A percentile compares a stretch with the other conserved stretches of the same genome.
Conservation (phyloP, 2,797 vertebrate genomes). For the Philypnodon macrostomus region DNA sequence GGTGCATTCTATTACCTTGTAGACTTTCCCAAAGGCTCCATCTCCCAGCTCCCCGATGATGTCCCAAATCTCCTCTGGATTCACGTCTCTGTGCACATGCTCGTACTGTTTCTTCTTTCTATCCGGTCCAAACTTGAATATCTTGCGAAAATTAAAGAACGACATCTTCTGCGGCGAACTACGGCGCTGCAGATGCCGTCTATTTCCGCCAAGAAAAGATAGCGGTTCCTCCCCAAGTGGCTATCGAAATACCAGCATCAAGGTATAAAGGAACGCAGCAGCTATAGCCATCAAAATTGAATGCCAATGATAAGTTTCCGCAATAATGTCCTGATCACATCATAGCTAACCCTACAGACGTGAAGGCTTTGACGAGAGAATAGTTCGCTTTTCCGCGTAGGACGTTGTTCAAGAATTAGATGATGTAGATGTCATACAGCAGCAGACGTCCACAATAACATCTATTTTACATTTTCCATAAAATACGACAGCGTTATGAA, state of each 20-base stretch:
- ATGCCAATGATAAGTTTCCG: slow-evolving; percentile 53
- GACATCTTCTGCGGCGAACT: slow-evolving; percentile 36
- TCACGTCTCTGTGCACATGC: slow-evolving; percentile 91
- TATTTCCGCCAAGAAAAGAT: slow-evolving; percentile 57
- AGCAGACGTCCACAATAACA: neutral
- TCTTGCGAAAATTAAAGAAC: slow-evolving; percentile 83
- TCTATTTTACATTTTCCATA: neutral
- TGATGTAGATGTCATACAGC: neutral
- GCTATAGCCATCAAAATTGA: slow-evolving; percentile 43
- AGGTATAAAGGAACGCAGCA: slow-evolving; percentile 24
- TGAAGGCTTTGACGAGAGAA: slow-evolving; percentile 29
- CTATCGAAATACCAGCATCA: slow-evolving; percentile 40
- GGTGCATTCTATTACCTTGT: too few species aligned
- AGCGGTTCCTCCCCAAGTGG: slow-evolving; percentile 42
- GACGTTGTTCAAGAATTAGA: slow-evolving; percentile 21
- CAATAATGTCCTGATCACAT: slow-evolving; percentile 42
- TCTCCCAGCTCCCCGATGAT: slow-evolving; percentile 94
- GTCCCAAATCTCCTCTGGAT: slow-evolving; percentile 94
- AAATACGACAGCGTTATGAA: slow-evolving; percentile 1
- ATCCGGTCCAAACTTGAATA: slow-evolving; percentile 92
- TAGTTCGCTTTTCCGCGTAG: slow-evolving; percentile 29
- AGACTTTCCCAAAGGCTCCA: slow-evolving; percentile 96
- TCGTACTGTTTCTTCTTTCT: slow-evolving; percentile 98
- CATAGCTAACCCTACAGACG: slow-evolving; percentile 43
- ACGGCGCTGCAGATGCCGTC: slow-evolving; percentile 24